Conservation (phyloP, 2,888 invertebrate genomes). For the Eupithecia centaureata region DNA sequence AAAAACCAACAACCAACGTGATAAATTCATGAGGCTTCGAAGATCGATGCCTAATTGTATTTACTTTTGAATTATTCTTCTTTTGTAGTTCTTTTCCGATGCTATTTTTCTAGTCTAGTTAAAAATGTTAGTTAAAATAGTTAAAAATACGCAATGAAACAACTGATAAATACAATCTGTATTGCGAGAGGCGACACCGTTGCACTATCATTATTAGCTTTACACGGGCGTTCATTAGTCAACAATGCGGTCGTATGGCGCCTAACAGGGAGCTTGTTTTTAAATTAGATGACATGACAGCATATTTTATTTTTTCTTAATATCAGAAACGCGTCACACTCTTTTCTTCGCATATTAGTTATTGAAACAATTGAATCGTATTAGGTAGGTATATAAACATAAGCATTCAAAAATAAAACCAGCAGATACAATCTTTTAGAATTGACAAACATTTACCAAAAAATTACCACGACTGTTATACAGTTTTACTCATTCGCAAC, state of each 20-base stretch:
- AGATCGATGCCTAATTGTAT: not conserved
- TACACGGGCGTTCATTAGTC: conserved; percentile 36
- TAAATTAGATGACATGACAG: not conserved
- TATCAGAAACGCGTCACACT: conserved; percentile 5
- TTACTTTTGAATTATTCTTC: not conserved
- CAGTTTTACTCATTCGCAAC: not conserved
- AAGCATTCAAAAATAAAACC: not conserved
- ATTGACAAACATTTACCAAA: not conserved
- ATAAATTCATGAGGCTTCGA: not conserved
- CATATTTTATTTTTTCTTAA: not conserved
- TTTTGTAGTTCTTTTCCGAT: not conserved
- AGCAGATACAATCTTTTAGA: not conserved
- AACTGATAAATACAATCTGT: conserved; percentile 14
- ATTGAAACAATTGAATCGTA: not conserved
- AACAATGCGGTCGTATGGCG: conserved; percentile 21
- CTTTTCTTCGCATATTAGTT: not conserved
- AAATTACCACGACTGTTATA: not conserved
- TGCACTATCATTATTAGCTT: conserved; percentile 34
- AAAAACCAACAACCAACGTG: not conserved
- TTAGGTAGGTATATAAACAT: not conserved
- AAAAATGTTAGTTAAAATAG: too few species aligned
- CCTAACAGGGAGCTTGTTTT: conserved; percentile 2
- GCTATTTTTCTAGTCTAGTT: not conserved
- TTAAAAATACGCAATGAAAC: not conserved
- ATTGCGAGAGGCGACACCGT: conserved; percentile 34